phyloP scores from a whole-genome alignment of 2,113 vertebrate species.

The crab-eating macaque (Macaca fascicularis) region T2T-MFA8v1.1 NC_088378.1:21610001-21610500 shows the following conservation, averaged over 20 bases:
- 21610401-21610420: neutral
- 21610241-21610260: neutral
- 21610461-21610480: neutral
- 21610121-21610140: neutral
- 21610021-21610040: neutral
- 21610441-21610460: neutral
- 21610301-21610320: neutral
- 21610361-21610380: neutral
- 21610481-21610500: neutral
- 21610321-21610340: neutral
- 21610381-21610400: neutral
- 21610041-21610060: neutral
- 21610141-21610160: neutral
- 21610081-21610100: neutral
- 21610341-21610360: neutral
- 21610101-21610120: neutral
- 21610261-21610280: neutral
- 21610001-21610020: neutral
- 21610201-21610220: neutral
- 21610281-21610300: neutral
- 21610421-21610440: neutral
- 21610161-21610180: neutral
- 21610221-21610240: neutral
- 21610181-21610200: neutral
- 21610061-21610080: neutral